A percentile compares a stretch with the other conserved stretches of the same genome.
phyloP scores from a whole-genome alignment of 1,140 invertebrate genomes.

The Cotesia glomerata region DNA sequence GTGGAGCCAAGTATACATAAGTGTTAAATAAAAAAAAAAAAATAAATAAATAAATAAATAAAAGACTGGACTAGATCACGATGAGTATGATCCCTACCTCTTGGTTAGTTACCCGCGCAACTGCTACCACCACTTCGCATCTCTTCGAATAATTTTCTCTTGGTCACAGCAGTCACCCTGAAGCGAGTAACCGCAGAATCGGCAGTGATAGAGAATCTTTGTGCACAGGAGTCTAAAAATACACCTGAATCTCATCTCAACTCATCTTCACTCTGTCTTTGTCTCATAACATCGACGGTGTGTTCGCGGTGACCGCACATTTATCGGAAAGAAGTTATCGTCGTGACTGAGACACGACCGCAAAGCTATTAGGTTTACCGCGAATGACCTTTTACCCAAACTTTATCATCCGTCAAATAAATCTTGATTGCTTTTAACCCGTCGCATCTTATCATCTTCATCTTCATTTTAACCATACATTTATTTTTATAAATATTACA shows the following conservation, averaged over 20 bases:
- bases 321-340: too few species aligned
- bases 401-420: not conserved
- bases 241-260: not conserved
- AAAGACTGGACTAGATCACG: not conserved
- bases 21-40: not conserved
- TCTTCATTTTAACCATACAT: not conserved
- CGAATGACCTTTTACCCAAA: slow-evolving; percentile 22
- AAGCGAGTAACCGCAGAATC: not conserved
- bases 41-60: not conserved
- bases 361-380: not conserved
- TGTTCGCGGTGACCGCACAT: too few species aligned
- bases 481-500: not conserved
- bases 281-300: not conserved
- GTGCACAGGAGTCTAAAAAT: not conserved
- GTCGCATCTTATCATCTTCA: not conserved
- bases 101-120: not conserved
- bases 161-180: not conserved
- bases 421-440: not conserved
- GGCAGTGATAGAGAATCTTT: not conserved
- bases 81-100: not conserved
- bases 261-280: not conserved
- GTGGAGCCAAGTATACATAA: not conserved
- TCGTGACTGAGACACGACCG: too few species aligned
- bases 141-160: not conserved
- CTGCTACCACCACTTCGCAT: not conserved